phyloP scores from a whole-genome alignment of 2,797 vertebrate genomes.

The Lagocephalus sceleratus region DNA sequence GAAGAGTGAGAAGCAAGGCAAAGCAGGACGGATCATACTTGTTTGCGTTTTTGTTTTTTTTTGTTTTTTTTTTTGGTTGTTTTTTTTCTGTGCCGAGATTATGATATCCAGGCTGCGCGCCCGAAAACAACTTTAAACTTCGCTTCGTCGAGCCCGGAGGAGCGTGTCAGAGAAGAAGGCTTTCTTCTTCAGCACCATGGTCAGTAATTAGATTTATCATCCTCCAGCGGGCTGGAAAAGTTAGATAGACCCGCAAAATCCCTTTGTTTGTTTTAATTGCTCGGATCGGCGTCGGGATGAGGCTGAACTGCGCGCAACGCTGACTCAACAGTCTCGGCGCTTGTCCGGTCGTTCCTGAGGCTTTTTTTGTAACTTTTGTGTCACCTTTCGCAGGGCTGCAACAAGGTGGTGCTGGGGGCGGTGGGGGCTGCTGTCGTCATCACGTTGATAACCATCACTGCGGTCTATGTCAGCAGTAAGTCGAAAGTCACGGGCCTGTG shows the following conservation, averaged over 20 bases:
- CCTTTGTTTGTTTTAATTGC: too few relatives aligned
- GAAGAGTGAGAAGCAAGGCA: conserved; percentile 39
- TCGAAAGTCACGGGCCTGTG: conserved; percentile 9
- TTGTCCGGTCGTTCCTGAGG: neutral
- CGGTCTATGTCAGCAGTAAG: conserved; percentile 78
- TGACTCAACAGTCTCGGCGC: neutral
- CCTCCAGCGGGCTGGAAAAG: neutral
- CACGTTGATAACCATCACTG: conserved; percentile 72
- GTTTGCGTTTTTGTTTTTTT: conserved; percentile 9
- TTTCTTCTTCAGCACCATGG: conserved; percentile 62
- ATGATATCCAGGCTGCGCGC: conserved; percentile 22
- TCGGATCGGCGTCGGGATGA: neutral
- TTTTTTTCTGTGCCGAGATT: neutral
- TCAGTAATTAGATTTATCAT: conserved; percentile 58
- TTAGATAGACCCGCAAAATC: neutral
- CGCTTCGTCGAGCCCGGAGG: conserved; percentile 40
- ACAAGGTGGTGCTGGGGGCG: conserved; percentile 66
- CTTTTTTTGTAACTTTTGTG: conserved; percentile 29
- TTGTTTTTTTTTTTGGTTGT: conserved; percentile 3
- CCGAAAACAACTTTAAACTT: conserved; percentile 24
- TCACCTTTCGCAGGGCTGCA: conserved; percentile 66
- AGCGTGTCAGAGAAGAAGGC: conserved; percentile 32
- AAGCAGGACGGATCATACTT: conserved; percentile 32
- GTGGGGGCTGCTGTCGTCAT: conserved; percentile 73
- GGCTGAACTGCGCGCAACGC: neutral